A percentile compares a stretch with the other conserved stretches of the same genome.
Evolutionary conservation across 2,888 invertebrate species (phyloP).

Genomic region (Heliconius sara): DNA sequence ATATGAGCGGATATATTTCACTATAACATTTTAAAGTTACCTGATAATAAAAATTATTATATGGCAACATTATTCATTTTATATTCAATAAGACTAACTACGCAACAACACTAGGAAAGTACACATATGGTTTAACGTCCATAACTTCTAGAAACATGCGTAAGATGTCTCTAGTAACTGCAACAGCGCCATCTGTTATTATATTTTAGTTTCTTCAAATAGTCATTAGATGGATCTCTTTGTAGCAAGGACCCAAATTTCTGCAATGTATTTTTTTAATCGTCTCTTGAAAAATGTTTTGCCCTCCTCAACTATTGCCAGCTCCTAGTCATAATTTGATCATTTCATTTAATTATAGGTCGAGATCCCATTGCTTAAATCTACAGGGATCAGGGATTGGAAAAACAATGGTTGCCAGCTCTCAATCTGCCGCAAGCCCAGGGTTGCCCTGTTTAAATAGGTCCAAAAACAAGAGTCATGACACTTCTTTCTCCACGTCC

Average conservation of each 20-base stretch:
- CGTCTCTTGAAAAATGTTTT: too few species aligned
- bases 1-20: neutral
- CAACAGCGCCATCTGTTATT: conserved; percentile 16
- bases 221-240: neutral
- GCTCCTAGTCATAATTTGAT: too few species aligned
- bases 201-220: neutral
- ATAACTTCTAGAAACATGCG: neutral
- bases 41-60: neutral
- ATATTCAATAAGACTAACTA: neutral
- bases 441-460: too few species aligned
- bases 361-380: too few species aligned
- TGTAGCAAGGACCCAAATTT: neutral
- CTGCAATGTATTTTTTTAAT: neutral
- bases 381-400: too few species aligned
- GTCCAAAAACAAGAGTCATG: too few species aligned
- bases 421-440: too few species aligned
- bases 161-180: neutral
- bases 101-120: neutral
- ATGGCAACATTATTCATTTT: neutral
- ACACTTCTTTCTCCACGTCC: too few species aligned
- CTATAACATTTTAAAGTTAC: neutral
- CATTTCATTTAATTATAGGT: too few species aligned
- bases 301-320: too few species aligned
- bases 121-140: neutral
- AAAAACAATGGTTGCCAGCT: too few species aligned